Evolutionary conservation across 2,888 invertebrate species (phyloP).

Genomic region (Megastigmus dorsalis): DNA sequence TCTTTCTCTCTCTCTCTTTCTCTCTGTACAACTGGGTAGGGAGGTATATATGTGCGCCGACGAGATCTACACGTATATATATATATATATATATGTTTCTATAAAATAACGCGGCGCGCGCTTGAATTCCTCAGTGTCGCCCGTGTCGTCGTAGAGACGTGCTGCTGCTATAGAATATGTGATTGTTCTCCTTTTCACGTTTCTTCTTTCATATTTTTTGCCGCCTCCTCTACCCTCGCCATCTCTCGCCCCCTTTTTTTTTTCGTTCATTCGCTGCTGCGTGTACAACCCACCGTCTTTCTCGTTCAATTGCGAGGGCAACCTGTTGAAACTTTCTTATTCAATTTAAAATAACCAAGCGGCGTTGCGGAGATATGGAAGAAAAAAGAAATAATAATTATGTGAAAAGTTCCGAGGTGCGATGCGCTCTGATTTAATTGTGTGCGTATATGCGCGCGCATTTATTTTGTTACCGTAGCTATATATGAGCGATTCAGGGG

Average conservation of each 20-base stretch:
- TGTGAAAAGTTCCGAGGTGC: too few species aligned
- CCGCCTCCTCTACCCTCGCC: neutral
- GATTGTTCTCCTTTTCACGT: constrained; percentile 1
- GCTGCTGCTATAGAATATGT: neutral
- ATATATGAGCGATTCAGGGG: too few species aligned
- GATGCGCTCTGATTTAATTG: too few species aligned
- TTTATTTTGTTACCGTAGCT: too few species aligned
- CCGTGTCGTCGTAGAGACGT: neutral
- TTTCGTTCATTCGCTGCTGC: neutral
- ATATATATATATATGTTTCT: constrained; percentile 27
- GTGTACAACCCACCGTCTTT: neutral
- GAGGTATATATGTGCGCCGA: too few species aligned
- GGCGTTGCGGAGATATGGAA: too few species aligned
- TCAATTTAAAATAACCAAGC: constrained; percentile 32
- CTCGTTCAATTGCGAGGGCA: constrained; percentile 18
- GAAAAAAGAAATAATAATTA: too few species aligned
- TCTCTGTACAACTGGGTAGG: too few species aligned
- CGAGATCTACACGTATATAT: too few species aligned
- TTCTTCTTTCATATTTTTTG: neutral
- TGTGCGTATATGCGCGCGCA: too few species aligned
- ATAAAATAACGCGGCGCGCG: constrained; percentile 16
- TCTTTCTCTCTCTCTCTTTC: neutral
- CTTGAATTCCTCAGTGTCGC: constrained; percentile 1
- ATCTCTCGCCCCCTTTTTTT: too few species aligned
- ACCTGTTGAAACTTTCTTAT: constrained; percentile 46